These are phyloP conservation scores for Premnoplex brunnescens DNA, from an alignment of 2,797 vertebrate genomes.

Conservation along the genomic window DNA sequence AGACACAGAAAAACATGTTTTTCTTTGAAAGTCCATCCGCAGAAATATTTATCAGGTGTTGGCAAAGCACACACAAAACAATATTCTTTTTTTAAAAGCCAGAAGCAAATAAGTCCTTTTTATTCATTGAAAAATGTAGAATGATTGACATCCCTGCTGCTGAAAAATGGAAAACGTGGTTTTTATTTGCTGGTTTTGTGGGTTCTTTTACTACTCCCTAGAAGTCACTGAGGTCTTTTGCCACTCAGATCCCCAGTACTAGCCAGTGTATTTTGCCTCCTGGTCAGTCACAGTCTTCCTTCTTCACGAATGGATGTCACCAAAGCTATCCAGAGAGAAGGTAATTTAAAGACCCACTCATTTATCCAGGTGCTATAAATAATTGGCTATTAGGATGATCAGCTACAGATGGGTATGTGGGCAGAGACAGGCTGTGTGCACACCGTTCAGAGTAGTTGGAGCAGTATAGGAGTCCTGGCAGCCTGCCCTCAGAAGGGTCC, in stretches of 20 bases:
- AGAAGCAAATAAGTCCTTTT: conserved; percentile 38
- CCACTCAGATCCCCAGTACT: not conserved
- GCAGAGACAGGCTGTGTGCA: not conserved
- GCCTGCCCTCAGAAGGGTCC: not conserved
- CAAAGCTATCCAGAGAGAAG: not conserved
- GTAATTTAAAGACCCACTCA: not conserved
- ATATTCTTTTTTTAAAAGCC: conserved; percentile 20
- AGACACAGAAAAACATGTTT: conserved; percentile 92
- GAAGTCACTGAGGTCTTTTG: not conserved
- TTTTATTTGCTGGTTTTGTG: not conserved
- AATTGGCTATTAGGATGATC: not conserved
- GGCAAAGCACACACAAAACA: conserved; percentile 62
- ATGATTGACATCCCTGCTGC: not conserved
- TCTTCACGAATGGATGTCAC: not conserved
- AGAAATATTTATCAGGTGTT: conserved; percentile 73
- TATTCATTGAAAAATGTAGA: conserved; percentile 53
- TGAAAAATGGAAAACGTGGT: not conserved
- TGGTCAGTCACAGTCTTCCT: not conserved
- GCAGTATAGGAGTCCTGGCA: not conserved
- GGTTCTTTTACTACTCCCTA: not conserved
- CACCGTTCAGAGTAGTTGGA: not conserved
- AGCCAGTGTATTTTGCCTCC: not conserved
- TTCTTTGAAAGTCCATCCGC: conserved; percentile 84
- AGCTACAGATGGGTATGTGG: not conserved
- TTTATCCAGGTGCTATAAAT: not conserved